Base-by-base conservation (phyloP, 1,140 invertebrate species). In the Carcinoscorpius rotundicauda region DNA sequence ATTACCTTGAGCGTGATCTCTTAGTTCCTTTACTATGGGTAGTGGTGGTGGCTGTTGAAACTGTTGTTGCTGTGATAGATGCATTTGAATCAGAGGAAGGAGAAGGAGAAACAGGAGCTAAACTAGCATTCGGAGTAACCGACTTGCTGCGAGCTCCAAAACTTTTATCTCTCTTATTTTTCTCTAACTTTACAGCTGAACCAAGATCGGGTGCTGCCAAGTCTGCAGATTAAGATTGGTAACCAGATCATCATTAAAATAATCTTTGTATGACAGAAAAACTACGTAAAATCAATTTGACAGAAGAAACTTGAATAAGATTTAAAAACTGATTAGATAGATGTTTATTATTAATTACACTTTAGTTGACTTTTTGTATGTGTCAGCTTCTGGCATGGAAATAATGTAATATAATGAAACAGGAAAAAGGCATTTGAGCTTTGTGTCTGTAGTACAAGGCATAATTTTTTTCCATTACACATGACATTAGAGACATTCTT, bases 1-100 rank as follows among this genome's bases (percentile, higher is more conserved):
- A 88, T 86, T 88, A 89, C 82, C 86, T 80, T 64, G 64, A 69
- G 48, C 87, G 80, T 57, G 87, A 84, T 72, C 89, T 78, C 73
- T 89, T 90, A 67, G 78, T 80, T 71, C 82, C 82, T 73, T 84
- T 84, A 71, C 68, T 66, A 8, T 76, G 78, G 65, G 79, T 77
- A 63, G 80, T 80, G 62, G 80, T 81, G 73, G 83, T 79, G 68
- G 82, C 80, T 69, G 82, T 73, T 61, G 79, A 64, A 77, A 77
- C 75, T 49, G 70, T 69, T 51, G 66, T 69, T 8, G 69, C 66
- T 66, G 77, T 81, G 66, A 79, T 78, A 50, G 80, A 77, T 58
- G 62, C 60, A 63, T 79, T 81, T 67, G 81, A 82, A 51, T 78
- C 77, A 10, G 75, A 72, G 59, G 71, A 71, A 58, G 73, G 71